Evolutionary conservation across 1,140 invertebrate species (phyloP).

Genomic region (Drosophila pandora): DNA sequence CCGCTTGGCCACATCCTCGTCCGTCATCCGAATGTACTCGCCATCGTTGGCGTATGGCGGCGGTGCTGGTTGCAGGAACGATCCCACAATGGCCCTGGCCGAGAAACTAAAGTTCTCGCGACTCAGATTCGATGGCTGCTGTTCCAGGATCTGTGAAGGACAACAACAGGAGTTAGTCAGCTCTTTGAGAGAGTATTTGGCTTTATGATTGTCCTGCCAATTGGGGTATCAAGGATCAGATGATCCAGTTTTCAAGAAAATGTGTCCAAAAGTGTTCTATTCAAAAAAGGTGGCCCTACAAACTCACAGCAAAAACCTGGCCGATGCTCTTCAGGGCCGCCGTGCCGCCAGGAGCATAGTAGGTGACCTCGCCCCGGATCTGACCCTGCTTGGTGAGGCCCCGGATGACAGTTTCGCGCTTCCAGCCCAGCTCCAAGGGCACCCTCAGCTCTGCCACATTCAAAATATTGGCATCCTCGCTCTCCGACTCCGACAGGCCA

Average conservation of each 20-base stretch:
- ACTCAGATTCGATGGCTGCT: slow-evolving; percentile 90
- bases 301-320: slow-evolving; percentile 85
- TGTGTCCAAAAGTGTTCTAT: not conserved
- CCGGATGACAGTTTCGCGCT: slow-evolving; percentile 93
- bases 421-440: slow-evolving; percentile 93
- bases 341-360: slow-evolving; percentile 90
- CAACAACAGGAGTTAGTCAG: not conserved
- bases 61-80: slow-evolving; percentile 91
- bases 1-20: slow-evolving; percentile 86
- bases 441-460: slow-evolving; percentile 88
- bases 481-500: slow-evolving; percentile 81
- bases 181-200: no score
- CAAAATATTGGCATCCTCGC: slow-evolving; percentile 84
- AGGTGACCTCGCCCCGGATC: slow-evolving; percentile 94
- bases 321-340: slow-evolving; percentile 84
- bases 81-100: slow-evolving; percentile 93
- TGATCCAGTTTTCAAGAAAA: no score
- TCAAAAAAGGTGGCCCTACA: slow-evolving; percentile 62
- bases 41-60: slow-evolving; percentile 85
- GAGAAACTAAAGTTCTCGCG: slow-evolving; percentile 96
- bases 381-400: slow-evolving; percentile 91
- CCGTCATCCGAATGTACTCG: slow-evolving; percentile 86
- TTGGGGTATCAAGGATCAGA: not conserved
- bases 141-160: slow-evolving; percentile 88
- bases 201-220: not conserved